Evolutionary conservation across 2,113 vertebrate genomes (phyloP).

Genomic region (Periophthalmodon schlosseri): DNA sequence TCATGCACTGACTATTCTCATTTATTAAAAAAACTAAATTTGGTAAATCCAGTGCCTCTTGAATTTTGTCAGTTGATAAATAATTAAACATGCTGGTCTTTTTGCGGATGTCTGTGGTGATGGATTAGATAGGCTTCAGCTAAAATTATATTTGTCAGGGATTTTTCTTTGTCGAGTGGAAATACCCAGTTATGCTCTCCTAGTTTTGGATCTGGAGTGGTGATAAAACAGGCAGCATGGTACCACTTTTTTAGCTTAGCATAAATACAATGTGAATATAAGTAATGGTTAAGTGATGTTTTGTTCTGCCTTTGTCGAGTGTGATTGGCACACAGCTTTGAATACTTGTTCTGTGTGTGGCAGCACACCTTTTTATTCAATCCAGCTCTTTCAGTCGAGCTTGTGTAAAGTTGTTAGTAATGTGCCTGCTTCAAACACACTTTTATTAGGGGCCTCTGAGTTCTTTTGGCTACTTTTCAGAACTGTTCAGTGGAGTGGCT

Average conservation of each 20-base stretch:
- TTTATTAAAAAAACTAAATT: constrained; percentile 16
- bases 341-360: constrained; percentile 15
- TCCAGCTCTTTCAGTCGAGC: constrained; percentile 18
- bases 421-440: constrained; percentile 18
- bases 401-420: constrained; percentile 20
- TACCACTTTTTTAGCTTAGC: constrained; percentile 18
- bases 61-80: constrained; percentile 47
- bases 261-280: constrained; percentile 4
- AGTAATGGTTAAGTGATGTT: constrained; percentile 3
- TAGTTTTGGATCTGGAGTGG: constrained; percentile 36
- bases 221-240: constrained; percentile 34
- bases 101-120: constrained; percentile 50
- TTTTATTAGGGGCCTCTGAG: constrained; percentile 29
- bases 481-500: constrained; percentile 21
- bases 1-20: not conserved
- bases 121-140: constrained; percentile 54
- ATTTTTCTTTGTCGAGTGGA: constrained; percentile 46
- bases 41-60: constrained; percentile 28
- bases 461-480: constrained; percentile 35
- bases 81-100: constrained; percentile 52
- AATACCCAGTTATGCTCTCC: constrained; percentile 41
- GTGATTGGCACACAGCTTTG: constrained; percentile 24
- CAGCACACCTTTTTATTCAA: constrained; percentile 21
- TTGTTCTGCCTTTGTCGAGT: constrained; percentile 5
- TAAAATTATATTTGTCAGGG: constrained; percentile 57